These are phyloP conservation scores for Mesopsocus fuscifrons DNA, from an alignment of 2,888 invertebrate genomes.

Conservation along the genomic window DNA sequence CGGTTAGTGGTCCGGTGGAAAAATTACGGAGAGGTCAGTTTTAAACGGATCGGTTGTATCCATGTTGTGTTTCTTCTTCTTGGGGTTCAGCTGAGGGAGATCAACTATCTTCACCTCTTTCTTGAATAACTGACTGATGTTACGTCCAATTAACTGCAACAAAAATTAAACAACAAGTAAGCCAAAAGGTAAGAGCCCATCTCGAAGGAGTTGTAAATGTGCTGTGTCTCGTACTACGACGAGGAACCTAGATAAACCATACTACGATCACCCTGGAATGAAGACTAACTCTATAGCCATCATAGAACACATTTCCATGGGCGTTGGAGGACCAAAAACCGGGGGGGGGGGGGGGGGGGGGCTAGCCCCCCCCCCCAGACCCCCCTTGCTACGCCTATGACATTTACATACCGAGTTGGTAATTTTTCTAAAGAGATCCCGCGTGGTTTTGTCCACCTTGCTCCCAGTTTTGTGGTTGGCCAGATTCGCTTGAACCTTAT, in stretches of 20 bases:
- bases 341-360: no score
- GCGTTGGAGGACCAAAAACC: no score
- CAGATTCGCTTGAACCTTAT: slow-evolving; percentile 41
- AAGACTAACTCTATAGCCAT: no score
- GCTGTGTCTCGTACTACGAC: no score
- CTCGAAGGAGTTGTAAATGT: neutral
- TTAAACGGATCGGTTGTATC: no score
- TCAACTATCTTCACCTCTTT: slow-evolving; percentile 73
- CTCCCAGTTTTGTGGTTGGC: slow-evolving; percentile 26
- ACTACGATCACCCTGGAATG: no score
- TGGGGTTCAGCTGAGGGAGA: slow-evolving; percentile 47
- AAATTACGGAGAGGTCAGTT: no score
- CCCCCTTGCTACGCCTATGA: no score
- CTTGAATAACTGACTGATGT: slow-evolving; percentile 71
- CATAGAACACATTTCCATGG: no score
- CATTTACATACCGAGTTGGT: slow-evolving; percentile 44
- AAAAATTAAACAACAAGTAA: slow-evolving; percentile 14
- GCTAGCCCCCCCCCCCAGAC: no score
- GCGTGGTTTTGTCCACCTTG: slow-evolving; percentile 75
- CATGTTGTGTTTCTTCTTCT: slow-evolving; percentile 15
- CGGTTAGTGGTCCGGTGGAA: no score
- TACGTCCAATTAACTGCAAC: slow-evolving; percentile 57
- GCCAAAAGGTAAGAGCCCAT: neutral
- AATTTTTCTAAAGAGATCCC: slow-evolving; percentile 77
- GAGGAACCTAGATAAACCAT: no score